Evolutionary conservation across 2,888 invertebrate species (phyloP).

Genomic region (Euplexia lucipara): DNA sequence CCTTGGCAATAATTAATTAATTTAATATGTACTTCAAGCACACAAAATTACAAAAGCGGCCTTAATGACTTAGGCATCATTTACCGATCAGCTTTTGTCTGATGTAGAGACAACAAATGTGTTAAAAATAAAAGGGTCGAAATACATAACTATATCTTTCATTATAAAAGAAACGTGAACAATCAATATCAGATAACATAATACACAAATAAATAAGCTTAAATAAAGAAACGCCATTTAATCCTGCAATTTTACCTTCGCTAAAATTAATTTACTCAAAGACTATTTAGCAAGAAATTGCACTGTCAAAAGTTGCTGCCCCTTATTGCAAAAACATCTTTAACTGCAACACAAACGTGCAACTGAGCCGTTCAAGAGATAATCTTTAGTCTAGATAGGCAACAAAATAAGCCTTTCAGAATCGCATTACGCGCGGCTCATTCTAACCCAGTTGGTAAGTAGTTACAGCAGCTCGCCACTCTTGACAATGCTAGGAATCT

Average conservation of each 20-base stretch:
- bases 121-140: too few species aligned
- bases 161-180: too few species aligned
- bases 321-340: conserved; percentile 8
- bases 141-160: too few species aligned
- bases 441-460: conserved; percentile 58
- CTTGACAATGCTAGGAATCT: conserved; percentile 61
- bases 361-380: conserved; percentile 20
- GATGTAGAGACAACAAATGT: too few species aligned
- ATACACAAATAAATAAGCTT: too few species aligned
- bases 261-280: too few species aligned
- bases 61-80: too few species aligned
- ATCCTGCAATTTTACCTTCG: not conserved
- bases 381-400: conserved; percentile 39
- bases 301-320: not conserved
- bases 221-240: not conserved
- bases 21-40: too few species aligned
- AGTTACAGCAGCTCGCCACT: conserved; percentile 50
- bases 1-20: too few species aligned
- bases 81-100: too few species aligned
- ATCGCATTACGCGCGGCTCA: conserved; percentile 50
- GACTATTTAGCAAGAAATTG: not conserved
- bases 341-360: conserved; percentile 5
- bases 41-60: too few species aligned
- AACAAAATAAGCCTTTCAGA: conserved; percentile 45
- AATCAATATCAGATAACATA: too few species aligned